Evolutionary conservation across 2,888 invertebrate genomes (phyloP), one percentile per base, ranked within the genome.

Genomic region (Sesia bembeciformis): DNA sequence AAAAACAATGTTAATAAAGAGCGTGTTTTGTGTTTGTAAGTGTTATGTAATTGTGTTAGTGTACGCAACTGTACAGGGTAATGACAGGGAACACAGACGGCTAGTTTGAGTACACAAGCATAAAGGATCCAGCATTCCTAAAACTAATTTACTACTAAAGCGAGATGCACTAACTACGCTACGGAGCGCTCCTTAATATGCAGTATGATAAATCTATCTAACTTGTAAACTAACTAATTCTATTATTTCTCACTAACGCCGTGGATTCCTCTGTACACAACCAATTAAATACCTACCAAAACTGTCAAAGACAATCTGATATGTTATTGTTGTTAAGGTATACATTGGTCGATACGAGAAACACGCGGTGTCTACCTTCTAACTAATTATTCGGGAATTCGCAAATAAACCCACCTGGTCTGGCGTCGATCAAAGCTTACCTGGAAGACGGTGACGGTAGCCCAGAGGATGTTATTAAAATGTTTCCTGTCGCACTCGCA

Each of bases 381-480:
- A 83, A 70, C 23, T 23, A 23, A 64, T 74, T 71, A 77, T 74
- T 77, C 66, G 75, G 67, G 76, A 85, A 81, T 83, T 81, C 73
- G 87, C 86, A 90, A 89, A 85, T 81, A 81, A 89, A 87, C 80
- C 77, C 76, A 76, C 76, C 74, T 78, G 76, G 72, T 89, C 72
- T 78, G 80, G 70, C 60, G 72, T 74, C 69, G 77, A 72, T 69
- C 72, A 70, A 72, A 68, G 84, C 94, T 94, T 94, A 97, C 97
- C 97, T 97, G 97, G 86, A 98, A 98, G 65, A 98, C 98, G 83
- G 98, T 98, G 90, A 98, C 96, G 72, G 97, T 96, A 72, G 98
- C 97, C 96, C 97, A 97, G 76, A 98, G 93, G 92, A 98, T 95
- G 93, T 96, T 96, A 95, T 98, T 97, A 95, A 97, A 98, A 93